Evolutionary conservation across 2,797 vertebrate species (phyloP).

Genomic region (Tenualosa thibaudeaui): DNA sequence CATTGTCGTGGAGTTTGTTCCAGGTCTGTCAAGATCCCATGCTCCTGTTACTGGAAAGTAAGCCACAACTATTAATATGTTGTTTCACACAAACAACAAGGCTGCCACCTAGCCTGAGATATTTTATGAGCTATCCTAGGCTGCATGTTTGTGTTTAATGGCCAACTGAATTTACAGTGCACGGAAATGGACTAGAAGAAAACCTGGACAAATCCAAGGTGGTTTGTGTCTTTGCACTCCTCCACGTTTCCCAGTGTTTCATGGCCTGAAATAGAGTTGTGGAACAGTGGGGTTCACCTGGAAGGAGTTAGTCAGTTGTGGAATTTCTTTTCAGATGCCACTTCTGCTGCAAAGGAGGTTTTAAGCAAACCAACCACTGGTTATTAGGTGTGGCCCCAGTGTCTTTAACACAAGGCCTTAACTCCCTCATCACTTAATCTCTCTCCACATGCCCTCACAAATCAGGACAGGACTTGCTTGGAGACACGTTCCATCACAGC

Average conservation of each 20-base stretch:
- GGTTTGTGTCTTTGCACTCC: neutral
- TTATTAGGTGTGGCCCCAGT: neutral
- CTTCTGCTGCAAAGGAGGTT: neutral
- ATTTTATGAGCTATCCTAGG: conserved; percentile 1
- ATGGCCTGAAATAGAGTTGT: neutral
- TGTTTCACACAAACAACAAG: neutral
- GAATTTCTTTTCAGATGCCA: neutral
- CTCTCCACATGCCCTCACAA: neutral
- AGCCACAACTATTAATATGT: neutral
- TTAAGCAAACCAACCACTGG: neutral
- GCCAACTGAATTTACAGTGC: conserved; percentile 18
- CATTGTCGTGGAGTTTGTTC: neutral
- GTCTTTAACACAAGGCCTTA: neutral
- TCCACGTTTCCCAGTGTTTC: neutral
- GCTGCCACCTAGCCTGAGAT: conserved; percentile 12
- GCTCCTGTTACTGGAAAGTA: neutral
- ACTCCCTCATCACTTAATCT: neutral
- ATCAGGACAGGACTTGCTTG: conserved; percentile 20
- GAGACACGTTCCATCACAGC: conserved; percentile 11
- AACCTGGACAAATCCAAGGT: conserved; percentile 1
- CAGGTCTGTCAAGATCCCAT: neutral
- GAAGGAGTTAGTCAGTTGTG: conserved; percentile 21
- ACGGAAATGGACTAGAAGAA: conserved; percentile 14
- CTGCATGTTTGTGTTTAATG: conserved; percentile 1
- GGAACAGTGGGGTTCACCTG: neutral